These are phyloP conservation scores for Spongia lamella DNA, from an alignment of 37 sponge, comb jelly and placozoan species.

Conservation along the genomic window DNA sequence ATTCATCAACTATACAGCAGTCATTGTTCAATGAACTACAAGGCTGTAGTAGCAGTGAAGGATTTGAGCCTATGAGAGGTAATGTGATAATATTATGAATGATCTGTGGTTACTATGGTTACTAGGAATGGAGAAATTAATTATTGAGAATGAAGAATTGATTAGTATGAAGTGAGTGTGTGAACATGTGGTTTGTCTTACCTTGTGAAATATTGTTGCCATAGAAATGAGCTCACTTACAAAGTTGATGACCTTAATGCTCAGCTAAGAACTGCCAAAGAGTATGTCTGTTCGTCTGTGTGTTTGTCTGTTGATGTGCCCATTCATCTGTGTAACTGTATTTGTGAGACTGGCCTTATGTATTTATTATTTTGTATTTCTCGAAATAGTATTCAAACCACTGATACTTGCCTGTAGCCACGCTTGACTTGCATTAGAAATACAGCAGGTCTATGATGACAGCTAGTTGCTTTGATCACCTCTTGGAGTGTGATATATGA, in stretches of 20 bases:
- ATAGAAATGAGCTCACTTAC: conserved; percentile 36
- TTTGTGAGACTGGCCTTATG: no score
- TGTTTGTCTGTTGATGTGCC: no score
- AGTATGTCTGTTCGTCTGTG: conserved; percentile 11
- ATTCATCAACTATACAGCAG: background rate
- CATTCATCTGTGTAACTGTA: no score
- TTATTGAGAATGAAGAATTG: conserved; percentile 72
- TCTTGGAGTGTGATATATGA: no score
- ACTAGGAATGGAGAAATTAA: conserved; percentile 58
- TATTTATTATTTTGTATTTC: no score
- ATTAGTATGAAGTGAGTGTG: conserved; percentile 43
- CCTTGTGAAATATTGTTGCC: background rate
- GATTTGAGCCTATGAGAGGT: background rate
- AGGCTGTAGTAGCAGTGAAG: background rate
- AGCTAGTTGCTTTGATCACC: no score
- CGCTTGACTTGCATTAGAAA: no score
- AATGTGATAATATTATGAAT: background rate
- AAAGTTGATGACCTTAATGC: conserved; percentile 42
- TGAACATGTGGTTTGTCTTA: background rate
- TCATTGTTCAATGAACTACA: conserved; percentile 17
- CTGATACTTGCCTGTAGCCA: no score
- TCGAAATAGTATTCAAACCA: no score
- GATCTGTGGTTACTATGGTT: conserved; percentile 6
- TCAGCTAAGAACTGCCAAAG: conserved; percentile 16
- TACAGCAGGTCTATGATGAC: no score